Conservation (phyloP, 2,888 invertebrate species). For the Hypomecis atomaria region DNA sequence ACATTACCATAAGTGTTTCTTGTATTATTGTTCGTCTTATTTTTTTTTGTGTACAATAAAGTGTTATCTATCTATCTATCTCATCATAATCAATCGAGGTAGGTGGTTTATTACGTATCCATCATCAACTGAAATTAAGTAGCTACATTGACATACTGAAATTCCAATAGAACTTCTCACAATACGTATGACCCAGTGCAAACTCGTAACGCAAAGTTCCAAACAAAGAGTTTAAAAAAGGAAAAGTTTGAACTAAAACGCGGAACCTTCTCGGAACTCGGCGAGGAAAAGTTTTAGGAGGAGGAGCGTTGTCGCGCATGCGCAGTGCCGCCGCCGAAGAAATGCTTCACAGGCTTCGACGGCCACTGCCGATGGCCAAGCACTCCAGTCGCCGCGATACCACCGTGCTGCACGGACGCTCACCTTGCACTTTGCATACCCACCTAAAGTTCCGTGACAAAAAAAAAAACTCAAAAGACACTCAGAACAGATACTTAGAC, state of each 20-base stretch:
- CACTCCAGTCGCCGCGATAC: constrained; percentile 73
- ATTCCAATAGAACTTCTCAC: background rate
- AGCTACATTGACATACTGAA: background rate
- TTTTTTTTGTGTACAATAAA: no score
- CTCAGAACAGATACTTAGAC: constrained; percentile 34
- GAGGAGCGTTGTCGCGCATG: constrained; percentile 70
- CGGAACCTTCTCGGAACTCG: constrained; percentile 19
- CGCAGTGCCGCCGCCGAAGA: constrained; percentile 68
- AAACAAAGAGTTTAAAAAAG: constrained; percentile 32
- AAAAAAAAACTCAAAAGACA: constrained; percentile 13
- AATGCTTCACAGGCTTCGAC: constrained; percentile 67
- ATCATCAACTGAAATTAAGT: no score
- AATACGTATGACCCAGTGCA: constrained; percentile 20
- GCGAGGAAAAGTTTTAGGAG: constrained; percentile 69
- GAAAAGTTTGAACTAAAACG: constrained; percentile 50
- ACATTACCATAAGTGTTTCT: no score
- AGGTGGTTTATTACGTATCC: no score
- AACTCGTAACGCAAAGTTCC: constrained; percentile 11
- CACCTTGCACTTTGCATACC: constrained; percentile 58
- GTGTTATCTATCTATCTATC: no score
- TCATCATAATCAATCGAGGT: no score
- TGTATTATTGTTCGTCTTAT: no score
- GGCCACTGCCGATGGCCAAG: constrained; percentile 61
- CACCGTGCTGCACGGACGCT: constrained; percentile 70
- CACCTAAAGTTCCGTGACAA: constrained; percentile 52